A percentile compares a stretch with the other conserved stretches of the same genome.
phyloP scores from a whole-genome alignment of 2,113 vertebrate genomes.

The Stegastes partitus region DNA sequence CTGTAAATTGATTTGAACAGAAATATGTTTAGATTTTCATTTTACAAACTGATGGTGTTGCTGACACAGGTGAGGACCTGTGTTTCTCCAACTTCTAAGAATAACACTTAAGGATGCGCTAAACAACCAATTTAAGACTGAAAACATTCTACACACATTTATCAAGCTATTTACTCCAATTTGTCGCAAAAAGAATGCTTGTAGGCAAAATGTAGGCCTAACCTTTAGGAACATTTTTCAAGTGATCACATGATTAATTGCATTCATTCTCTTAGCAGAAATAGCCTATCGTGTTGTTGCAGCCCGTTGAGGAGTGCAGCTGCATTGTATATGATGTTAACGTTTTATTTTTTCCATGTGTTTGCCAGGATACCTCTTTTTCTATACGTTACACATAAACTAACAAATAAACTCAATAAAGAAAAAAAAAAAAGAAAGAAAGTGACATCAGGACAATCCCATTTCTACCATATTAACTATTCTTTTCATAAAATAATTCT shows the following conservation, averaged over 20 bases:
- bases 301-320: not conserved
- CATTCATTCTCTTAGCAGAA: not conserved
- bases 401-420: too few relatives aligned
- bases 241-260: not conserved
- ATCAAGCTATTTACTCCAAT: not conserved
- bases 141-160: not conserved
- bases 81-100: not conserved
- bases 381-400: too few relatives aligned
- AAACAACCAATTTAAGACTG: too few relatives aligned
- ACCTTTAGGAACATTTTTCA: too few relatives aligned
- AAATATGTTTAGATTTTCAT: not conserved
- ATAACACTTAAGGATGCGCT: not conserved
- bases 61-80: not conserved
- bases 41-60: not conserved
- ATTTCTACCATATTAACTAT: too few relatives aligned
- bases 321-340: not conserved
- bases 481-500: too few relatives aligned
- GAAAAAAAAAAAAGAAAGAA: too few relatives aligned
- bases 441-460: too few relatives aligned
- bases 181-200: not conserved
- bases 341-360: too few relatives aligned
- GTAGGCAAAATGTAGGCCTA: not conserved
- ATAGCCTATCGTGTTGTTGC: not conserved
- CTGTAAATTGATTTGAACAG: slow-evolving; percentile 21
- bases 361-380: too few relatives aligned